Conservation (phyloP, 1,140 invertebrate genomes). For the Zaprionus vittiger region DNA sequence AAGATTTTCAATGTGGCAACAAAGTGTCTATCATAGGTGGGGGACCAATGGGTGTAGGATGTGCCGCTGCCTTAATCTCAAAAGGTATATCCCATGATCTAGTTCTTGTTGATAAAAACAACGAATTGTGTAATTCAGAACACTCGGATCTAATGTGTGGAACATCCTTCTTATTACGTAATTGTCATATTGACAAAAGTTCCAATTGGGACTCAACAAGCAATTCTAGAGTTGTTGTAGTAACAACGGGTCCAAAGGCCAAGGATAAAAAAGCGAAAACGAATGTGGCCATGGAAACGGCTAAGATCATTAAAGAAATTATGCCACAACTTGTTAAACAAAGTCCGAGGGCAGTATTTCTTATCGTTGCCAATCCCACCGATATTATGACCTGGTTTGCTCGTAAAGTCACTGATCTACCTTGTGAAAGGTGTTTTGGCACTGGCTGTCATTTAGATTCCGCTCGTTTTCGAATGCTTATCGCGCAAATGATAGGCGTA, state of each 20-base stretch:
- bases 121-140: slow-evolving; percentile 13
- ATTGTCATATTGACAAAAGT: slow-evolving; percentile 7
- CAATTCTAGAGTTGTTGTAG: slow-evolving; percentile 36
- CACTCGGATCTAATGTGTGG: slow-evolving; percentile 31
- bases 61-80: slow-evolving; percentile 34
- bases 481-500: slow-evolving; percentile 90
- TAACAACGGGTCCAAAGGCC: neutral
- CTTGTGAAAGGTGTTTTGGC: slow-evolving; percentile 92
- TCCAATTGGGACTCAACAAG: slow-evolving; percentile 6
- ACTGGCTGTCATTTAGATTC: slow-evolving; percentile 95
- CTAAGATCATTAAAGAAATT: slow-evolving; percentile 87
- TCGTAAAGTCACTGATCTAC: slow-evolving; percentile 94
- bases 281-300: slow-evolving; percentile 66
- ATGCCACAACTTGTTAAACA: slow-evolving; percentile 91
- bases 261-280: neutral
- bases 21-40: slow-evolving; percentile 51
- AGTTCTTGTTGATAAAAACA: slow-evolving; percentile 26
- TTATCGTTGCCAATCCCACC: slow-evolving; percentile 94
- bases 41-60: slow-evolving; percentile 39
- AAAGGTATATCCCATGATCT: slow-evolving; percentile 38
- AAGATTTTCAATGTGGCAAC: slow-evolving; percentile 27
- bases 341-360: slow-evolving; percentile 91
- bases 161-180: slow-evolving; percentile 35
- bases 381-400: slow-evolving; percentile 94
- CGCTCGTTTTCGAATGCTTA: slow-evolving; percentile 92